These are phyloP conservation scores for Listronotus oregonensis DNA, from an alignment of 1,140 invertebrate genomes.

Conservation along the genomic window DNA sequence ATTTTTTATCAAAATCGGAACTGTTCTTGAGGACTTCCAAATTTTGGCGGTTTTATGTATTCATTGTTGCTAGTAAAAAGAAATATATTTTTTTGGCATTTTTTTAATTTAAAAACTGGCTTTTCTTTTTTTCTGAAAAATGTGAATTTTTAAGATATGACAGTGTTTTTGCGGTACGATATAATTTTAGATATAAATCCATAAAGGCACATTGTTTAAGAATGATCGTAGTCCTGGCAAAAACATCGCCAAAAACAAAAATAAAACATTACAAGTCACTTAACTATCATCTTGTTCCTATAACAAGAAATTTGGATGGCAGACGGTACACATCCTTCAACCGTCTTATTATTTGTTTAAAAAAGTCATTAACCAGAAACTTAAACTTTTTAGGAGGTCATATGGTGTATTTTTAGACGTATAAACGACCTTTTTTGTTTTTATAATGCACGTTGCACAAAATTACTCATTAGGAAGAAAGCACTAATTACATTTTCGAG, in stretches of 20 bases:
- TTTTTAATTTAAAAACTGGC: too few relatives aligned
- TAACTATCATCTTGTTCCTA: not conserved
- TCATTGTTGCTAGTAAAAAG: too few relatives aligned
- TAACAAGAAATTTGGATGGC: slow-evolving; percentile 4
- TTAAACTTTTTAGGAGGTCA: slow-evolving; percentile 35
- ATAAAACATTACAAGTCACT: not conserved
- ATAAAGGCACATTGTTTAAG: too few relatives aligned
- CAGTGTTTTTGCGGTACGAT: too few relatives aligned
- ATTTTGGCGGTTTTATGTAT: too few relatives aligned
- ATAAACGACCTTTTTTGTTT: slow-evolving; percentile 8
- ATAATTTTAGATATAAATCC: too few relatives aligned
- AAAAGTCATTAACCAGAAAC: slow-evolving; percentile 30
- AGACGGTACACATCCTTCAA: slow-evolving; percentile 23
- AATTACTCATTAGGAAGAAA: slow-evolving; percentile 27
- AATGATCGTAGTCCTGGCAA: too few relatives aligned
- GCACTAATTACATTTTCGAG: slow-evolving; percentile 26
- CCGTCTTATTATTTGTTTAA: slow-evolving; percentile 22
- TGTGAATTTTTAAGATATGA: too few relatives aligned
- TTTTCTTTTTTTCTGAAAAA: too few relatives aligned
- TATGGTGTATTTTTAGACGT: slow-evolving; percentile 23
- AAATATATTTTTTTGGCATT: too few relatives aligned
- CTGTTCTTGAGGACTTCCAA: too few relatives aligned
- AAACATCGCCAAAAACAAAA: slow-evolving; percentile 2
- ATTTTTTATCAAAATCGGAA: too few relatives aligned
- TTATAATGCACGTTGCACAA: slow-evolving; percentile 20